phyloP scores from a whole-genome alignment of 1,140 invertebrate genomes.

The Kradibia gibbosae region DNA sequence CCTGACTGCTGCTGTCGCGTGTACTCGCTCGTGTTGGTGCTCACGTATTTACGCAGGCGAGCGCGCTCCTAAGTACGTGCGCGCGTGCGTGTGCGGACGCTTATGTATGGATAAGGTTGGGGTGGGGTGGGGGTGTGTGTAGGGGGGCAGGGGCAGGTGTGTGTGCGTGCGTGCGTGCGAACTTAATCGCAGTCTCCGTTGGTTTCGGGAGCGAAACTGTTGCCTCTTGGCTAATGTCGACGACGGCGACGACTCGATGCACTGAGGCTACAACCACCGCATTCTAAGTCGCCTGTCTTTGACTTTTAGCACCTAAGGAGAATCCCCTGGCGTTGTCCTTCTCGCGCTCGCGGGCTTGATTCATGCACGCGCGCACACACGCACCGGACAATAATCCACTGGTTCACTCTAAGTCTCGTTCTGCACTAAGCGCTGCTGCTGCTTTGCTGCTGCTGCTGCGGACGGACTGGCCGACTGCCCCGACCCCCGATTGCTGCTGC shows the following conservation, averaged over 20 bases:
- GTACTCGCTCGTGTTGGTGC: no score
- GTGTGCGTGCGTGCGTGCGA: not conserved
- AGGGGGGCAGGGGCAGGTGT: not conserved
- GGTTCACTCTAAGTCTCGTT: constrained; percentile 24
- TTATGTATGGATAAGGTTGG: no score
- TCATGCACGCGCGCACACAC: constrained; percentile 9
- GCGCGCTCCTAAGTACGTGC: no score
- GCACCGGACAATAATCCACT: not conserved
- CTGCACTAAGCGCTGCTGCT: constrained; percentile 14
- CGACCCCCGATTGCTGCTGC: no score
- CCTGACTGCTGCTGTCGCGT: no score
- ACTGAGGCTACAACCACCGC: constrained; percentile 1
- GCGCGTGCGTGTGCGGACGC: not conserved
- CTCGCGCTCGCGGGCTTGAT: not conserved
- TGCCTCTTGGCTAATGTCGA: not conserved
- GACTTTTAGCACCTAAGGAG: not conserved
- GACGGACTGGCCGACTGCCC: no score
- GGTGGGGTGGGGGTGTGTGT: not conserved
- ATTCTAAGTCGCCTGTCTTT: constrained; percentile 8
- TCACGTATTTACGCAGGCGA: no score
- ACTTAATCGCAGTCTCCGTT: constrained; percentile 4
- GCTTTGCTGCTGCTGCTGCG: constrained; percentile 11
- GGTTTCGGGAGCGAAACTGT: not conserved
- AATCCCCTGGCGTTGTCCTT: not conserved
- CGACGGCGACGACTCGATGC: not conserved